Base-by-base conservation (phyloP, 2,113 vertebrate genomes). In the Guaruba guarouba region DNA sequence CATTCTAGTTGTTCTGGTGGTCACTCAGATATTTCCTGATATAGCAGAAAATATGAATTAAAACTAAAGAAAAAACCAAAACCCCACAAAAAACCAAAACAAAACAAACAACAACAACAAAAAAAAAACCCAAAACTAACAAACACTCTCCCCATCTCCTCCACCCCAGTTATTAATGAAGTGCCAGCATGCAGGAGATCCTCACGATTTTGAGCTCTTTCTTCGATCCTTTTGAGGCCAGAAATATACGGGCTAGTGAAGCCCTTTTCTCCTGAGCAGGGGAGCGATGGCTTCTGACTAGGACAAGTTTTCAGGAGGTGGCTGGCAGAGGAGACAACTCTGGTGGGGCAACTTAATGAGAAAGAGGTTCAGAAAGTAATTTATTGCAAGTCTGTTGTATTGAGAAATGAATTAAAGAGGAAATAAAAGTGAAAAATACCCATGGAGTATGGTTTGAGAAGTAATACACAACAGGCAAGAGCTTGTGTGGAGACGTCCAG, bases 221-320 rank as follows among this genome's bases (percentile, higher is more conserved):
- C 11, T 73, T 73, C 10, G 13, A 49, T 81, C 28, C 2, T 89
- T 78, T 52, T 86, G 69, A 52, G 51, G 46, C 48, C n/a, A 84
- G 27, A 27, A 31, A 9, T 73, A 9, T 6, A 17, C 0, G 1
- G 10, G 13, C 31, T 67, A 25, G 13, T 29, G 31, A 81, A 54
- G 54, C 11, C 31, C 17, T 64, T 91, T 7, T 2, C 7, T 41
- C 15, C 9, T 23, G 13, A 24, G 43, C 10, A 64, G 28, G 13
- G 35, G 17, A 44, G 9, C 1, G 2, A 43, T 3, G 2, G 8
- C 33, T 82, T 12, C 69, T 4, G 2, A n/a, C 31, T 66, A 19
- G 41, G 57, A 20, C 46, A 33, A 63, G 14, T 5, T 88, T 92
- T 46, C 31, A 20, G 27, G 8, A 81, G 19, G 17, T 37, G 12